phyloP scores from a whole-genome alignment of 2,888 invertebrate genomes.

The Dascillus cervinus region DNA sequence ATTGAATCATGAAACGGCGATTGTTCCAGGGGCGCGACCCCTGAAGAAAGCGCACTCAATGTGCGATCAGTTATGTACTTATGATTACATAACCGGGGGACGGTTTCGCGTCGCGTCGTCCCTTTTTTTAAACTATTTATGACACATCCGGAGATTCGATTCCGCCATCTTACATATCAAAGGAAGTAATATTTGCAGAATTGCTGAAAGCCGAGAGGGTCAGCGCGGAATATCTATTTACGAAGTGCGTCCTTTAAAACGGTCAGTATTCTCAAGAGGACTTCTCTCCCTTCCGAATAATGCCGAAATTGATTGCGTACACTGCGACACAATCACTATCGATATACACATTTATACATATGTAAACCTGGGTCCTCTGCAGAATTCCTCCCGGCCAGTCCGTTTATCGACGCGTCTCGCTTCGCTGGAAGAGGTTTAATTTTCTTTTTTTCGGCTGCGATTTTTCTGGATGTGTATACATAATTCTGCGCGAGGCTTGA shows the following conservation, averaged over 20 bases:
- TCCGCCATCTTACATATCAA: constrained; percentile 42
- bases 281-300: constrained; percentile 32
- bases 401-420: constrained; percentile 1
- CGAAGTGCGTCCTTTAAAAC: constrained; percentile 41
- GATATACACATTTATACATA: constrained; percentile 35
- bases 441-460: no score
- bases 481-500: constrained; percentile 21
- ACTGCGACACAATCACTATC: constrained; percentile 38
- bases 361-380: constrained; percentile 9
- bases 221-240: constrained; percentile 39
- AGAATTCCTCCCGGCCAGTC: constrained; percentile 7
- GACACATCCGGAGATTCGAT: no score
- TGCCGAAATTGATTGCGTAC: constrained; percentile 43
- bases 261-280: constrained; percentile 41
- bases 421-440: no score
- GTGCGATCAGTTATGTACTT: constrained; percentile 42
- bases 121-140: no score
- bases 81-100: no score
- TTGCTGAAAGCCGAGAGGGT: constrained; percentile 30
- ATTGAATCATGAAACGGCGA: constrained; percentile 64
- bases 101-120: no score
- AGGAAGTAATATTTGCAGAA: constrained; percentile 43
- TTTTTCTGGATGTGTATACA: no score
- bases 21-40: constrained; percentile 56
- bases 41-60: constrained; percentile 39